Percentiles rank a stretch among this genome's conserved stretches.
Evolutionary conservation across 2,797 vertebrate genomes (phyloP).

Genomic region (Euthynnus affinis): DNA sequence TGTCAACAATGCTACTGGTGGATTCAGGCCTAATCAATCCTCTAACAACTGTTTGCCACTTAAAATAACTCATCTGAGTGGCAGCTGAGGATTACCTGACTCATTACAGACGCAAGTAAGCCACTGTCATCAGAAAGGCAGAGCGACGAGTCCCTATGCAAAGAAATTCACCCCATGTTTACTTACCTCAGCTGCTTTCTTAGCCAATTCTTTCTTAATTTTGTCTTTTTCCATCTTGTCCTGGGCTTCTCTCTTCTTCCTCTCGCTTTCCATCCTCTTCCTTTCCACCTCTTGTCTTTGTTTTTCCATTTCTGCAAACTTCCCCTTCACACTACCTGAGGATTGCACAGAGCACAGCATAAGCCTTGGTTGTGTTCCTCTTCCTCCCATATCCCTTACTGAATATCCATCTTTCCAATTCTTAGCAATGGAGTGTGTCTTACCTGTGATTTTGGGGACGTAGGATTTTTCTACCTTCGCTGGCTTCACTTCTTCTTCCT

Average conservation of each 20-base stretch:
- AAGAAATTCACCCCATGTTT: conserved; percentile 7
- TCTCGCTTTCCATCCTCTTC: conserved; percentile 93
- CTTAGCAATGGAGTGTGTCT: conserved; percentile 46
- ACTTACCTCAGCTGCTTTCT: conserved; percentile 93
- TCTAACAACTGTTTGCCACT: conserved; percentile 72
- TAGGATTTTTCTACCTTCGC: conserved; percentile 94
- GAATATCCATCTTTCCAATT: not conserved
- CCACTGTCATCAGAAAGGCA: conserved; percentile 40
- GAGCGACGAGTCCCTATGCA: not conserved
- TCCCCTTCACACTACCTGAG: conserved; percentile 97
- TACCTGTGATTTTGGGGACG: conserved; percentile 98
- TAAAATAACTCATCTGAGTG: conserved; percentile 74
- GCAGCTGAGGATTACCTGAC: conserved; percentile 81
- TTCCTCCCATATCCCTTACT: not conserved
- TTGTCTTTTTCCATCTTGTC: conserved; percentile 96
- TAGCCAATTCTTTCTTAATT: conserved; percentile 95
- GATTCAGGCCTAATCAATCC: conserved; percentile 68
- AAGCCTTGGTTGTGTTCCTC: not conserved
- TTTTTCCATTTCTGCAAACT: conserved; percentile 99
- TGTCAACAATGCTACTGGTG: conserved; percentile 46
- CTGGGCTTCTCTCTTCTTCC: conserved; percentile 93
- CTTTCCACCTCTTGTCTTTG: conserved; percentile 94
- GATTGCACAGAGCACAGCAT: conserved; percentile 54
- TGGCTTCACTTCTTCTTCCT: conserved; percentile 92
- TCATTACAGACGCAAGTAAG: conserved; percentile 64